Conservation (phyloP, 2,113 vertebrate genomes). For the Atrichornis clamosus region DNA sequence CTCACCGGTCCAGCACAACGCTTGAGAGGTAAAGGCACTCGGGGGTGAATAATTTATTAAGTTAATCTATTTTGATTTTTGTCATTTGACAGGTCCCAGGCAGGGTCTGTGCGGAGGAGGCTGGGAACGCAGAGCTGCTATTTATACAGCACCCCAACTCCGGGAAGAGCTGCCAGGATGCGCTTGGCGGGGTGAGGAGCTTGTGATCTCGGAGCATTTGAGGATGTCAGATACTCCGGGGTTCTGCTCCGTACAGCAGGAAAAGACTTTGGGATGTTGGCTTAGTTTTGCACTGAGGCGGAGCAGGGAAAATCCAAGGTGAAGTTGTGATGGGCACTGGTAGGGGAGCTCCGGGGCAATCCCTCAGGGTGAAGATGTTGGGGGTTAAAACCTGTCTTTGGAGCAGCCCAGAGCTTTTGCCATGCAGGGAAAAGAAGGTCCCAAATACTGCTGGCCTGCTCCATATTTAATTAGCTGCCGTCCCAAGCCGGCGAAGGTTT, state of each 20-base stretch:
- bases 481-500: neutral
- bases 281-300: neutral
- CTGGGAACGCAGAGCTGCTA: neutral
- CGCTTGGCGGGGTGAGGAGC: neutral
- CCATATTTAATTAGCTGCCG: rapidly evolving
- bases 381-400: neutral
- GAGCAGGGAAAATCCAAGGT: rapidly evolving
- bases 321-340: neutral
- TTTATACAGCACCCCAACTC: neutral
- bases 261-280: neutral
- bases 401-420: neutral
- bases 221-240: neutral
- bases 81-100: neutral
- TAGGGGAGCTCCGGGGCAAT: neutral
- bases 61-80: neutral
- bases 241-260: neutral
- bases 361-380: neutral
- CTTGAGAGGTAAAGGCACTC: neutral
- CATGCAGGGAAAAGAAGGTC: rapidly evolving
- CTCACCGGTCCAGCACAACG: neutral
- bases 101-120: neutral
- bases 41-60: neutral
- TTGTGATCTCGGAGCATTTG: neutral
- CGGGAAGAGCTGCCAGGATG: rapidly evolving
- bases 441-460: neutral